These are phyloP conservation scores for Camponotus floridanus DNA, from an alignment of 1,140 invertebrate genomes.

Conservation along the genomic window DNA sequence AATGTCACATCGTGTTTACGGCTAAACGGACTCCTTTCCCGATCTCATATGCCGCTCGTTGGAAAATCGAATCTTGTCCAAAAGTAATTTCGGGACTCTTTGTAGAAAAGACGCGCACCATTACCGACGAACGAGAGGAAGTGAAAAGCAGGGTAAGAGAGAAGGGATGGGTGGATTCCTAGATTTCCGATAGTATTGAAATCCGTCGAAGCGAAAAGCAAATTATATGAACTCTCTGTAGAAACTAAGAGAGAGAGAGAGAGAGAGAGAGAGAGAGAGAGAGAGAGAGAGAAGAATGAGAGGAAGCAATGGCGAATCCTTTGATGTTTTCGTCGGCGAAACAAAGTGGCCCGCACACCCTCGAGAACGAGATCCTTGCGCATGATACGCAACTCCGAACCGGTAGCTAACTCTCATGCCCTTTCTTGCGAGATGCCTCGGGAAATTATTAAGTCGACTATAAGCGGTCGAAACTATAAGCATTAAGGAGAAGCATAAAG, in stretches of 20 bases:
- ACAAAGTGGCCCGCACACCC: conserved; percentile 48
- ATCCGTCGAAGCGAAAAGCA: conserved; percentile 84
- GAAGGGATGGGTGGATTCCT: conserved; percentile 68
- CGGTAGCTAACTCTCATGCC: neutral
- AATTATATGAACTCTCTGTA: conserved; percentile 83
- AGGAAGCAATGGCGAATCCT: conserved; percentile 75
- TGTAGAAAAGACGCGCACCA: conserved; percentile 79
- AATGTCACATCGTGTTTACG: conserved; percentile 34
- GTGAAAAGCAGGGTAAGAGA: neutral
- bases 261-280: neutral
- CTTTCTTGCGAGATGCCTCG: conserved; percentile 20
- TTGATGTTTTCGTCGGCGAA: conserved; percentile 80
- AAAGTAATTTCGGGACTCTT: conserved; percentile 84
- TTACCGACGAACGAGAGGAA: conserved; percentile 75
- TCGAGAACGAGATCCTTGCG: conserved; percentile 56
- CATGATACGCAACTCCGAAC: conserved; percentile 52
- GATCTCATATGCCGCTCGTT: conserved; percentile 39
- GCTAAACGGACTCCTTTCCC: conserved; percentile 19
- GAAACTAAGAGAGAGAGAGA: neutral
- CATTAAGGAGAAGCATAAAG: neutral
- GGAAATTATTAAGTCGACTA: conserved; percentile 49
- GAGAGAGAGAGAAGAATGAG: neutral
- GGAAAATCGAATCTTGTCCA: conserved; percentile 82
- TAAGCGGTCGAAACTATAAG: conserved; percentile 4
- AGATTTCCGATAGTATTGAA: conserved; percentile 85